These are phyloP conservation scores for Dryobates pubescens DNA, from an alignment of 2,797 vertebrate species.

Conservation along the genomic window DNA sequence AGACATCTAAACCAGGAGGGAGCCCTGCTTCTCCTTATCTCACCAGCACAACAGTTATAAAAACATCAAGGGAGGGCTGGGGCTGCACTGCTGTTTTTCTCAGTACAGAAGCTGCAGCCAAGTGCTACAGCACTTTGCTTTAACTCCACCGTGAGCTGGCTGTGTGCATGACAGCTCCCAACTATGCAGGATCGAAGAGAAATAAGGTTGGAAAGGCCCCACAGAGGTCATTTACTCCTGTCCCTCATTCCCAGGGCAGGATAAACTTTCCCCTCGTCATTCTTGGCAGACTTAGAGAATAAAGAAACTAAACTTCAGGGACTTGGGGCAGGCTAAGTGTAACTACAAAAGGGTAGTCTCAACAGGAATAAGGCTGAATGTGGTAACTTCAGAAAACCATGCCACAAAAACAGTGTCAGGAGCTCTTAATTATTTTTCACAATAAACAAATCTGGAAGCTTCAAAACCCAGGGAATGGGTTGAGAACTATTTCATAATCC, in stretches of 20 bases:
- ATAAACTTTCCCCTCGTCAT: conserved; percentile 2
- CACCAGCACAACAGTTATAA: neutral
- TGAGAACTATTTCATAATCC: neutral
- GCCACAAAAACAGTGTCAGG: neutral
- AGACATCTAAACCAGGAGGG: neutral
- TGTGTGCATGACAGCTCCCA: neutral
- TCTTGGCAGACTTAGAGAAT: neutral
- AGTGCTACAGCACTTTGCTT: neutral
- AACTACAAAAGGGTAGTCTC: neutral
- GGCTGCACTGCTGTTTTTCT: neutral
- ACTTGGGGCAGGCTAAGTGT: neutral
- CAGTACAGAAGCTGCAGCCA: neutral
- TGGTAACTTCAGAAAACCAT: neutral
- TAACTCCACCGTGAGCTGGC: fast-evolving
- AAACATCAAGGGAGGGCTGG: fast-evolving
- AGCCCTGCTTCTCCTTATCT: neutral
- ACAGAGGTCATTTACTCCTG: neutral
- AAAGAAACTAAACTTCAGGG: neutral
- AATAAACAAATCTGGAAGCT: conserved; percentile 11
- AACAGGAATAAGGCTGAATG: neutral
- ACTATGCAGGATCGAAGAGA: neutral
- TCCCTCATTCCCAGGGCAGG: neutral
- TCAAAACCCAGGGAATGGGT: neutral
- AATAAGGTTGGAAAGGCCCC: neutral
- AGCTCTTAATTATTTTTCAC: neutral